Percentiles rank a stretch among this genome's conserved stretches.
These are phyloP conservation scores for Planococcus citri DNA, from an alignment of 1,140 invertebrate genomes.

Conservation along the genomic window DNA sequence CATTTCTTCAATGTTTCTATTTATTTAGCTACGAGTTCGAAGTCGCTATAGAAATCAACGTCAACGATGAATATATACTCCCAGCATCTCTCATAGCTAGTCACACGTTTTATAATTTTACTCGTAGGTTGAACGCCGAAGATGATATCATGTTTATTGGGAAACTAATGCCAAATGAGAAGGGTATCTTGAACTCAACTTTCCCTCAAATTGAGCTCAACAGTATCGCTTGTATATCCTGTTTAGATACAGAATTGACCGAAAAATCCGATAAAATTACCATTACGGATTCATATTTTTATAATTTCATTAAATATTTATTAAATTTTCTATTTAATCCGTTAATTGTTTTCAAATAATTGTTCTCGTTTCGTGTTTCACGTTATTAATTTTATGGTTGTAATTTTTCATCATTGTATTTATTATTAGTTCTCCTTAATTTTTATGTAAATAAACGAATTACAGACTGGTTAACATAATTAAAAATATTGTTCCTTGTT, in stretches of 20 bases:
- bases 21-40: constrained; percentile 10
- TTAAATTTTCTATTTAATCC: constrained; percentile 10
- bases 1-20: neutral
- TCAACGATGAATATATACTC: neutral
- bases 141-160: neutral
- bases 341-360: constrained; percentile 4
- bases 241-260: neutral
- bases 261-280: neutral
- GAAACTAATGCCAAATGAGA: neutral
- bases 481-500: neutral
- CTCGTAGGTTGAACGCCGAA: neutral
- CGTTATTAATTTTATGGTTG: neutral
- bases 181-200: neutral
- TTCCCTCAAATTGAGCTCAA: neutral
- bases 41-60: neutral
- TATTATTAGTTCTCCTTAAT: neutral
- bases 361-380: neutral
- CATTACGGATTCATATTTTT: neutral
- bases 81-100: neutral
- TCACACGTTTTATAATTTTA: neutral
- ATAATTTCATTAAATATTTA: constrained; percentile 10
- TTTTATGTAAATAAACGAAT: neutral
- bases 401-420: neutral
- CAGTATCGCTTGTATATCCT: neutral
- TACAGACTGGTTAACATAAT: neutral